Evolutionary conservation across 2,888 invertebrate genomes (phyloP).

Genomic region (Cosmorhoe ocellata): DNA sequence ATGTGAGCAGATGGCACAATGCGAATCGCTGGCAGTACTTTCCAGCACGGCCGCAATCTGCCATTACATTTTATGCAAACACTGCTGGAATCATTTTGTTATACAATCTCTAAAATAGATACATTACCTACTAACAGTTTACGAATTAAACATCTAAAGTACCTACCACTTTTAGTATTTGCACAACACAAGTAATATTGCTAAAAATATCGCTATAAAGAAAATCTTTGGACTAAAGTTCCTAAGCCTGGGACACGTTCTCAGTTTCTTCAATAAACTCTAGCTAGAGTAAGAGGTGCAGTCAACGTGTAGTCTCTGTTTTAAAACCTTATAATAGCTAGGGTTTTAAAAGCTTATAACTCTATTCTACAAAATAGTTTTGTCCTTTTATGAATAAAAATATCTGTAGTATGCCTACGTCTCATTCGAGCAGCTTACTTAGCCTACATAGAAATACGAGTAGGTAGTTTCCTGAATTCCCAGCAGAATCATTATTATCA

Average conservation of each 20-base stretch:
- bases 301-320: constrained; percentile 22
- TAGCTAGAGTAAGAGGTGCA: constrained; percentile 13
- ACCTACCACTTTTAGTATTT: no score
- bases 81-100: constrained; percentile 66
- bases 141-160: constrained; percentile 1
- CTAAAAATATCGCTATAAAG: neutral
- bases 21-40: constrained; percentile 70
- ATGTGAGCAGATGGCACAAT: constrained; percentile 79
- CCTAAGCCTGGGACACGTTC: neutral
- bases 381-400: no score
- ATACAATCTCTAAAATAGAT: constrained; percentile 55
- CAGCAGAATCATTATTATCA: no score
- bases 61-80: constrained; percentile 79
- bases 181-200: no score
- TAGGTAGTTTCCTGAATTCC: no score
- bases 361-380: no score
- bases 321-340: no score
- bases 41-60: constrained; percentile 72
- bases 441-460: no score
- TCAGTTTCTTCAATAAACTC: constrained; percentile 16
- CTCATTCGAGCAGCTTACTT: no score
- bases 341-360: no score
- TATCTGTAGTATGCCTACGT: no score
- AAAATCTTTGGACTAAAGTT: neutral
- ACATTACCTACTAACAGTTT: constrained; percentile 20